Evolutionary conservation across 2,888 invertebrate genomes (phyloP), one percentile per base, ranked within the genome.

Genomic region (Mellilla xanthometata): DNA sequence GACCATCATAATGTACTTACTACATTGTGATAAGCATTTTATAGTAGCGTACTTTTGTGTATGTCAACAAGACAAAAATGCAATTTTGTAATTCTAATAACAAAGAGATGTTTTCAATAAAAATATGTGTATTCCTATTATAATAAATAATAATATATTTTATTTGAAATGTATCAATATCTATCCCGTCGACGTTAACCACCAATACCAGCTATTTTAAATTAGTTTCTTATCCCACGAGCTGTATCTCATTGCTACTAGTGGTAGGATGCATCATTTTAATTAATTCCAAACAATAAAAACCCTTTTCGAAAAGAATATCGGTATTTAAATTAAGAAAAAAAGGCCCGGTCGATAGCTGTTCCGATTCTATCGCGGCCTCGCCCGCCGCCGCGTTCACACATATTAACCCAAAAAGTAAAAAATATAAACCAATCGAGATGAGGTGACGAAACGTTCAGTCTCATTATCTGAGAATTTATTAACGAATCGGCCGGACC

Each of bases 391-490:
- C 79, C 65, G 81, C 76, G 85, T 79, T 87, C 87, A 86, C 88
- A 87, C 86, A 85, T 82, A 76, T 76, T 74, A 78, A 77, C 74
- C 78, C 61, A 81, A 86, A 85, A 84, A 73, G 72, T 63, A 74
- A 79, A 78, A 81, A 82, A 75, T 72, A 73, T 72, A 80, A 81
- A 83, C 82, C 87, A 87, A 88, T 88, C 87, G 85, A 85, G 86
- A 80, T 76, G 88, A 89, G 88, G 88, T 89, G 88, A 89, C 87
- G 88, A 89, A 89, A 88, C 88, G 88, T 86, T 89, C 88, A 87
- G 87, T 86, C 87, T 88, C 88, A 88, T 89, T 88, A 89, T 89
- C 88, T 86, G 86, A 82, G 88, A 89, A 89, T 89, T 89, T 89
- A 89, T 89, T 89, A 89, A 89, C 88, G 88, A 89, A 87, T 87